Evolutionary conservation across 2,797 vertebrate genomes (phyloP).

Genomic region (Falco novaeseelandiae): DNA sequence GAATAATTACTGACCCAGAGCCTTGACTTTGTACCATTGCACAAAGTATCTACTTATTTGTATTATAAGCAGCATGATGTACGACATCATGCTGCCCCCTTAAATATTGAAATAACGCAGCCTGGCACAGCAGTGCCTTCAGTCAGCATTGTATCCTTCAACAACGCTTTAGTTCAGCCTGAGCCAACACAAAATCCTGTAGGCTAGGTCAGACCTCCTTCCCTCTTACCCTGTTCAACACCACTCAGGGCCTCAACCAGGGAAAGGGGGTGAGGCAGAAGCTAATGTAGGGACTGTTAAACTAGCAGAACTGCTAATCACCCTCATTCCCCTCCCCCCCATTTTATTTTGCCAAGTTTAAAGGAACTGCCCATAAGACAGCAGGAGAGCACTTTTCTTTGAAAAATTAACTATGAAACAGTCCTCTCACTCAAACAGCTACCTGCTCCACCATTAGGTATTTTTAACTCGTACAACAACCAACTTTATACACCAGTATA

Average conservation of each 20-base stretch:
- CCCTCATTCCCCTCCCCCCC: accelerated
- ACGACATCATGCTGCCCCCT: not conserved
- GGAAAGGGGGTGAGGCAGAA: not conserved
- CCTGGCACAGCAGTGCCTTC: not conserved
- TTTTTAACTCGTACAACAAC: not conserved
- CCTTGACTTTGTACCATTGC: not conserved
- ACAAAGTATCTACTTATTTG: not conserved
- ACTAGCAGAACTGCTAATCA: not conserved
- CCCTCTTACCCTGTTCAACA: not conserved
- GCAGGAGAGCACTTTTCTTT: not conserved
- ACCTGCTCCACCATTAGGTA: not conserved
- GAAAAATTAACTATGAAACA: not conserved
- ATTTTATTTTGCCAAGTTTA: not conserved
- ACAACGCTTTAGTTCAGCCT: not conserved
- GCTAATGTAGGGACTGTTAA: accelerated
- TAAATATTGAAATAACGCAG: not conserved
- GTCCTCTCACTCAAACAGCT: not conserved
- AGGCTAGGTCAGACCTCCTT: not conserved
- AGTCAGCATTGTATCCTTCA: not conserved
- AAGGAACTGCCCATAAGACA: not conserved
- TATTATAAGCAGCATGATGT: not conserved
- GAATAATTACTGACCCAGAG: not conserved
- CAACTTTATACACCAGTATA: not conserved
- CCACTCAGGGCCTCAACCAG: not conserved
- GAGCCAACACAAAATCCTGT: not conserved